phyloP scores from a whole-genome alignment of 2,113 vertebrate species.

The Lampris megalopsis region DNA sequence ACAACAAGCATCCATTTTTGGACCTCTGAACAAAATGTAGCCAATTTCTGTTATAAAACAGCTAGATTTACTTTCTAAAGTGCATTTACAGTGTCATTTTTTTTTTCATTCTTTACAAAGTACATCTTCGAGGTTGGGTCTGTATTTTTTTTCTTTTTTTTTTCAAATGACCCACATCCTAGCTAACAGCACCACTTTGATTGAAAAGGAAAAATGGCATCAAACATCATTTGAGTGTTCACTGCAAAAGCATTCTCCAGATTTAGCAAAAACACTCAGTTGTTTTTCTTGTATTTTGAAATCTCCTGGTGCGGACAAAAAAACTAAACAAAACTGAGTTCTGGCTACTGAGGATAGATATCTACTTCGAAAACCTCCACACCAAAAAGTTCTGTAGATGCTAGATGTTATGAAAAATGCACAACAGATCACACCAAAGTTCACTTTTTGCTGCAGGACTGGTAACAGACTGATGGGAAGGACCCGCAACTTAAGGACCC shows the following conservation, averaged over 20 bases:
- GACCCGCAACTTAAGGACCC: slow-evolving; percentile 30
- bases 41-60: slow-evolving; percentile 69
- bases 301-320: slow-evolving; percentile 18
- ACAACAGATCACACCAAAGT: slow-evolving; percentile 18
- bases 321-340: slow-evolving; percentile 22
- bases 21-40: slow-evolving; percentile 61
- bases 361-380: slow-evolving; percentile 9
- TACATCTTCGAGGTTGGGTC: slow-evolving; percentile 42
- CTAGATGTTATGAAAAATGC: slow-evolving; percentile 29
- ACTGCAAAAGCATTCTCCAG: slow-evolving; percentile 40
- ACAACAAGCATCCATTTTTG: slow-evolving; percentile 48
- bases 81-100: slow-evolving; percentile 86
- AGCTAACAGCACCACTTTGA: slow-evolving; percentile 68
- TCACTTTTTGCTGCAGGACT: background rate
- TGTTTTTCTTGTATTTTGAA: slow-evolving; percentile 18
- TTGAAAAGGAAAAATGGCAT: slow-evolving; percentile 74
- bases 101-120: slow-evolving; percentile 75
- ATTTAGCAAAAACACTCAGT: slow-evolving; percentile 43
- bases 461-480: background rate
- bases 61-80: slow-evolving; percentile 82
- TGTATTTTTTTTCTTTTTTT: slow-evolving; percentile 32
- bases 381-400: background rate
- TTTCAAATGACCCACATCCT: slow-evolving; percentile 36
- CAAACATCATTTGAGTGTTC: slow-evolving; percentile 58
- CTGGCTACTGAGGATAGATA: slow-evolving; percentile 22